Base-by-base conservation (phyloP, 2,113 vertebrate species). In the Nicator chloris region DNA sequence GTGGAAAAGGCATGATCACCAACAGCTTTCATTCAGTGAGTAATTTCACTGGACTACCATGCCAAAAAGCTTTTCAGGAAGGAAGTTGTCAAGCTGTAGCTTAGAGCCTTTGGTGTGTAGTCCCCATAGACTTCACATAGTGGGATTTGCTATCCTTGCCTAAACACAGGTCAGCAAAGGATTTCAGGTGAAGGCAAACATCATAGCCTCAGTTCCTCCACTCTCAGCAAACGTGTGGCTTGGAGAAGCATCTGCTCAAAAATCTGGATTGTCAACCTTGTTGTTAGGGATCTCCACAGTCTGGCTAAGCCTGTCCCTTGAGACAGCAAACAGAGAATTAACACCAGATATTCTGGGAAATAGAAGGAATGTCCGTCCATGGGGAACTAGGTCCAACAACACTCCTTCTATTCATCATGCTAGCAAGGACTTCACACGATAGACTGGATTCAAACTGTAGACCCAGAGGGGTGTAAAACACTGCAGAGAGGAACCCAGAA, bases 1-100 rank as follows among this genome's bases (percentile, higher is more conserved):
- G 51, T 98, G 69, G 56, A 76, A 97, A 64, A 90, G 44, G 87
- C 80, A 88, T 57, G 28, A 85, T 91, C 71, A 97, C 57, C 77
- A 79, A 81, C 33, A 88, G 51, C 64, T 96, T 91, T 86, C 76
- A 76, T 27, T 57, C 65, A 49, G n/a, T 11, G 20, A 84, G 22
- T 53, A 81, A 88, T 33, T 39, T 71, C 40, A 72, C 33, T 59
- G 54, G 70, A 85, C 39, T 89, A 65, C 18, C 33, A 42, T 16
- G 4, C 22, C 35, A 15, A 30, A 42, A 24, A 50, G 22, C 21
- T 94, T 66, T 92, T 30, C 50, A 49, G 42, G 66, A 77, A 86
- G 17, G 30, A 69, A 40, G 78, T 63, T 54, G 18, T 71, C 27
- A 51, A 92, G 22, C 13, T 51, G 56, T 57, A 63, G 68, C 31